Conservation (phyloP, 2,113 vertebrate genomes). For the Lanius collurio region DNA sequence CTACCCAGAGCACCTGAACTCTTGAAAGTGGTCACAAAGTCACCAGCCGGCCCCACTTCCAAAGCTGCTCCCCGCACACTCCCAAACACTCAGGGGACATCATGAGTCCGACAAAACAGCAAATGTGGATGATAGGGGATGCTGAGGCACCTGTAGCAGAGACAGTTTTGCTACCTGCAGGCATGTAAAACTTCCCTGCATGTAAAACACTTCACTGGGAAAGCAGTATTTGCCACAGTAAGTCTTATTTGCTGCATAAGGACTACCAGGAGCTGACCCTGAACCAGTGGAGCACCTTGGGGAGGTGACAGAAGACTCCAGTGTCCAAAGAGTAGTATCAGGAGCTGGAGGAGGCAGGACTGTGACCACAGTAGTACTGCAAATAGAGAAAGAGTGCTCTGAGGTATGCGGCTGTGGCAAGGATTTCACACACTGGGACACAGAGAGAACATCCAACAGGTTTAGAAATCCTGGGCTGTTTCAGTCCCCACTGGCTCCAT, state of each 20-base stretch:
- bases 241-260: not conserved
- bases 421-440: not conserved
- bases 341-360: not conserved
- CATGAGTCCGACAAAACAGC: fast-evolving
- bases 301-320: not conserved
- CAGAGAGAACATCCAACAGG: not conserved
- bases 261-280: not conserved
- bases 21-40: not conserved
- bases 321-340: not conserved
- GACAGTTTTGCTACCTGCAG: not conserved
- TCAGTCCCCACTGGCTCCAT: not conserved
- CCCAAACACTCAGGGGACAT: not conserved
- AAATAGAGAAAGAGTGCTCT: not conserved
- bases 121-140: fast-evolving
- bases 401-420: not conserved
- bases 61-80: not conserved
- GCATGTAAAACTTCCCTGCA: not conserved
- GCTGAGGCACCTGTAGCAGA: not conserved
- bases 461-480: not conserved
- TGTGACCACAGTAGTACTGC: not conserved
- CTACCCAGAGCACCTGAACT: not conserved
- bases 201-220: not conserved
- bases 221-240: not conserved
- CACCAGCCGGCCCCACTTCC: not conserved
- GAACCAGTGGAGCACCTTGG: not conserved